Base-by-base conservation (phyloP, 53 echinoderm and acorn worm species). In the Antedon mediterranea region DNA sequence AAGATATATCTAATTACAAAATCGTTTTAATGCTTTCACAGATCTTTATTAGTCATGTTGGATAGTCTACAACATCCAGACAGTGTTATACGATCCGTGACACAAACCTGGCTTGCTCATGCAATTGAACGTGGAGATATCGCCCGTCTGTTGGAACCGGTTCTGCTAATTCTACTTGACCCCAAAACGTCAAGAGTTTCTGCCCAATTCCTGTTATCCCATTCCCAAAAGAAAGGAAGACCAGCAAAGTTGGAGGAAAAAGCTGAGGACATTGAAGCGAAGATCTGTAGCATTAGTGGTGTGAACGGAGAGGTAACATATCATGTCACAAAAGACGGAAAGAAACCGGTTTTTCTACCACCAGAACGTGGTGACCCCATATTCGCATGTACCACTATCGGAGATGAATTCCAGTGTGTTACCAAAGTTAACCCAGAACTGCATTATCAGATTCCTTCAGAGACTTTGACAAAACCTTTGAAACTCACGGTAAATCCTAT, bases 41-140 rank as follows among this genome's bases (percentile, higher is more conserved):
- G 98, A 75, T 98, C 98, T 72, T 43, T 98, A 31, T 78, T 98
- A 6, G 91, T 92, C 29, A 86, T 98, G 82, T 73, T 98, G 43
- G 98, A 98, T 83, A 92, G 91, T 70, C 82, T 98, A 43, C 90
- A 98, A 34, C 89, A 93, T 74, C 87, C 85, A 0, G 93, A 93
- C 73, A 90, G 98, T 73, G 93, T 98, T 87, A 88, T 89, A 15
- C 83, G 91, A 7, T 92, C 92, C 13, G 86, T 93, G 28, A 92
- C 91, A 0, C 89, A 87, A 73, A 88, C 90, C 13, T 98, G 98
- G 98, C 84, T 98, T 13, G 79, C 89, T 33, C 90, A 98, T 34
- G 98, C 98, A 78, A 98, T 98, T 71, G 90, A 92, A 74, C 81
- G 98, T 3, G 98, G 98, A 15, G 98, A 98, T 57, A 93, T 98